phyloP scores from a whole-genome alignment of 1,140 invertebrate genomes.

The Drosophila nannoptera region DNA sequence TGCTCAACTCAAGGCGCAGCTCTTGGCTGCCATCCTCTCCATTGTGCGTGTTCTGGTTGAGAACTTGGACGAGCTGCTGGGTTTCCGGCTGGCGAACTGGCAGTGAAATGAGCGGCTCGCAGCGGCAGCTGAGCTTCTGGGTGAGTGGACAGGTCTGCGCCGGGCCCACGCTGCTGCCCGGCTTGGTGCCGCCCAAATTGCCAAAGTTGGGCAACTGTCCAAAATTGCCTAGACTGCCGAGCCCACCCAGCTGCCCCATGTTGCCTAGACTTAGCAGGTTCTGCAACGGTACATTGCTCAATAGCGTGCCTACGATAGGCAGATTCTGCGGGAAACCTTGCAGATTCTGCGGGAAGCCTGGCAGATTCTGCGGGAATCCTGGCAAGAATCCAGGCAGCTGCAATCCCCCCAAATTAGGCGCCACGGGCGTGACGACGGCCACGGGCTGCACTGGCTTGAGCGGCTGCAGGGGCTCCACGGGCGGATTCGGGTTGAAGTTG shows the following conservation, averaged over 20 bases:
- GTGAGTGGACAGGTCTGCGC: conserved; percentile 42
- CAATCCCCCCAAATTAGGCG: conserved; percentile 26
- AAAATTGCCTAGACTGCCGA: neutral
- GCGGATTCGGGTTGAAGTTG: conserved; percentile 29
- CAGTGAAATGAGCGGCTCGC: conserved; percentile 54
- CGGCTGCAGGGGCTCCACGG: conserved; percentile 16
- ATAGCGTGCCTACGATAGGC: conserved; percentile 58
- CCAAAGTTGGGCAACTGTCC: too few relatives aligned
- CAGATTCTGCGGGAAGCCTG: conserved; percentile 47
- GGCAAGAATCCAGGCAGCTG: conserved; percentile 51
- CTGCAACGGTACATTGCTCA: conserved; percentile 47
- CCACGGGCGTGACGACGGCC: conserved; percentile 52
- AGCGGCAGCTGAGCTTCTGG: conserved; percentile 65
- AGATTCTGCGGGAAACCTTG: conserved; percentile 48
- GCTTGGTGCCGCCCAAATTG: conserved; percentile 12
- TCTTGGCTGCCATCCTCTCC: conserved; percentile 63
- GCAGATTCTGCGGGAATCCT: conserved; percentile 52
- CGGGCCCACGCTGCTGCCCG: neutral
- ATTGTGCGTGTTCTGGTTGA: conserved; percentile 47
- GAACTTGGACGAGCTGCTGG: conserved; percentile 45
- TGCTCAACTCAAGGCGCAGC: conserved; percentile 55
- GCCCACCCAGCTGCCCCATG: conserved; percentile 16
- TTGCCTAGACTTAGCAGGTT: conserved; percentile 31
- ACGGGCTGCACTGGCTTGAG: conserved; percentile 25
- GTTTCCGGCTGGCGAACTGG: conserved; percentile 20